These are phyloP conservation scores for Mus caroli DNA, from an alignment of 2,797 vertebrate genomes.

Conservation along the genomic window DNA sequence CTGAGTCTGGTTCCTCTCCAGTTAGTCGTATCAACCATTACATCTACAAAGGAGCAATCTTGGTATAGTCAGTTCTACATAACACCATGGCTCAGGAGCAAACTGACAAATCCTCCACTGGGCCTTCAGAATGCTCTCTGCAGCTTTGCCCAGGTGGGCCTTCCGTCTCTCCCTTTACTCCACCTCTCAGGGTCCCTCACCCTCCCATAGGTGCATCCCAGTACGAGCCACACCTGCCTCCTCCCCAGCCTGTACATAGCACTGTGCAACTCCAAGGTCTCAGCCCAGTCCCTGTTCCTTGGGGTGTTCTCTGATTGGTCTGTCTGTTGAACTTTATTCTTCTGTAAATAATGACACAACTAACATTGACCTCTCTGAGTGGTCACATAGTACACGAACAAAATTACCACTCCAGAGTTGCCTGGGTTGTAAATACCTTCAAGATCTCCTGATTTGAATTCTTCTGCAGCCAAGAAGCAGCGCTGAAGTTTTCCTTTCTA, in stretches of 20 bases:
- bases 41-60: background rate
- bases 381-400: background rate
- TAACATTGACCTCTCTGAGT: slow-evolving; percentile 26
- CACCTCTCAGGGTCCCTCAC: no score
- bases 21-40: background rate
- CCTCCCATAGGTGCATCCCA: accelerated
- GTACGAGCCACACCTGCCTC: background rate
- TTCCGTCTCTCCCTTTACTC: background rate
- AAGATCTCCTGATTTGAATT: slow-evolving; percentile 2
- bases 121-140: background rate
- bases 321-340: slow-evolving; percentile 49
- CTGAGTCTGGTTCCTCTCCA: slow-evolving; percentile 14
- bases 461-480: background rate
- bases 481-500: slow-evolving; percentile 49
- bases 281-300: background rate
- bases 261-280: background rate
- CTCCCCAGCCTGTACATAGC: background rate
- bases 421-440: background rate
- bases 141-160: background rate
- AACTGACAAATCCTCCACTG: background rate
- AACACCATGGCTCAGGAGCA: background rate
- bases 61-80: background rate
- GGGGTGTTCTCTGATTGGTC: background rate
- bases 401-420: background rate
- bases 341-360: slow-evolving; percentile 62